Evolutionary conservation across 2,797 vertebrate species (phyloP).

Genomic region (Tapera naevia): DNA sequence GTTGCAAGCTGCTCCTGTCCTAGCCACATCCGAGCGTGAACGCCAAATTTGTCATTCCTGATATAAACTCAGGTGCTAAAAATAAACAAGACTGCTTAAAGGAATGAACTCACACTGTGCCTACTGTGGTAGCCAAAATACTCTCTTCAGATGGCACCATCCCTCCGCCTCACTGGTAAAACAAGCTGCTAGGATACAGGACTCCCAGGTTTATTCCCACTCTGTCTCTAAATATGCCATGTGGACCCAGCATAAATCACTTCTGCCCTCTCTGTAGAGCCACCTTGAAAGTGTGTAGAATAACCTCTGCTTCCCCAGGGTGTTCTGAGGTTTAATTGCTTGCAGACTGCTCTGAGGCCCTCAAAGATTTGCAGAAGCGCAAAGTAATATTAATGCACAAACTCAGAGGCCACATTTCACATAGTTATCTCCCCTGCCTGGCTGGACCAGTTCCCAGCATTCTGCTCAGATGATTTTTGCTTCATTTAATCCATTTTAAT

Average conservation of each 20-base stretch:
- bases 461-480: constrained; percentile 11
- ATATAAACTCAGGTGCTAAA: constrained; percentile 39
- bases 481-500: constrained; percentile 56
- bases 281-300: not conserved
- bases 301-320: constrained; percentile 26
- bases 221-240: not conserved
- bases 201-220: not conserved
- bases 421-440: not conserved
- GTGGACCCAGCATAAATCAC: not conserved
- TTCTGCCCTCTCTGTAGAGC: not conserved
- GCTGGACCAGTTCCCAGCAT: constrained; percentile 9
- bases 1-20: constrained; percentile 19
- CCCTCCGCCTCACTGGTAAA: not conserved
- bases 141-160: not conserved
- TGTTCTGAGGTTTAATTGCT: constrained; percentile 22
- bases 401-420: not conserved
- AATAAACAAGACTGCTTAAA: constrained; percentile 16
- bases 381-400: not conserved
- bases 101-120: not conserved
- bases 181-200: not conserved
- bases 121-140: not conserved
- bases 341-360: not conserved
- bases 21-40: not conserved
- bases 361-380: not conserved
- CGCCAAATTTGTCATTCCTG: constrained; percentile 28